Evolutionary conservation across 1,140 invertebrate genomes (phyloP).

Genomic region (Eubasilissa regina): DNA sequence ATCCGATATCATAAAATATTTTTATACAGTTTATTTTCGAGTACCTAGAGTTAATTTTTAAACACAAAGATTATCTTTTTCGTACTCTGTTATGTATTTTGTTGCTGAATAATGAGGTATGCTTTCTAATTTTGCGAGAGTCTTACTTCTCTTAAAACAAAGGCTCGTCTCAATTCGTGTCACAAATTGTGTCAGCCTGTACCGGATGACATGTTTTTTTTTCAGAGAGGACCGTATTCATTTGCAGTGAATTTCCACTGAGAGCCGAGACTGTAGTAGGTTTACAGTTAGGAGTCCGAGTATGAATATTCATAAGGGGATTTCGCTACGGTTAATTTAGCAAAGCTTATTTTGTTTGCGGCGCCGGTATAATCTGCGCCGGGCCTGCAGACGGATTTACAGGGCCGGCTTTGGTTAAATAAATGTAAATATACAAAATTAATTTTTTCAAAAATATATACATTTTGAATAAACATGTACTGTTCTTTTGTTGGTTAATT

Average conservation of each 20-base stretch:
- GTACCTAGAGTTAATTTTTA: too few species aligned
- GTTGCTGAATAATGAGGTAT: too few species aligned
- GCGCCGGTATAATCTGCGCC: constrained; percentile 50
- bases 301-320: constrained; percentile 58
- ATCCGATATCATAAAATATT: too few species aligned
- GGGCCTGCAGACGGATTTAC: constrained; percentile 24
- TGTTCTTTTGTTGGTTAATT: too few species aligned
- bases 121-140: too few species aligned
- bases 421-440: not conserved
- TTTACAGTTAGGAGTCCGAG: not conserved
- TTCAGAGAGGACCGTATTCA: constrained; percentile 1
- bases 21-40: too few species aligned
- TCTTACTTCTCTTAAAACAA: too few species aligned
- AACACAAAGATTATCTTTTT: too few species aligned
- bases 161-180: not conserved
- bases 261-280: not conserved
- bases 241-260: constrained; percentile 1
- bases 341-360: constrained; percentile 58
- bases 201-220: not conserved
- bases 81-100: too few species aligned
- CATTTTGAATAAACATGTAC: not conserved
- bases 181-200: not conserved
- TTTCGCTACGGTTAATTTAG: constrained; percentile 59
- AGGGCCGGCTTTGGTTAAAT: constrained; percentile 24
- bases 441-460: not conserved